Base-by-base conservation (phyloP, 2,888 invertebrate species). In the Chrysolina oricalcia region DNA sequence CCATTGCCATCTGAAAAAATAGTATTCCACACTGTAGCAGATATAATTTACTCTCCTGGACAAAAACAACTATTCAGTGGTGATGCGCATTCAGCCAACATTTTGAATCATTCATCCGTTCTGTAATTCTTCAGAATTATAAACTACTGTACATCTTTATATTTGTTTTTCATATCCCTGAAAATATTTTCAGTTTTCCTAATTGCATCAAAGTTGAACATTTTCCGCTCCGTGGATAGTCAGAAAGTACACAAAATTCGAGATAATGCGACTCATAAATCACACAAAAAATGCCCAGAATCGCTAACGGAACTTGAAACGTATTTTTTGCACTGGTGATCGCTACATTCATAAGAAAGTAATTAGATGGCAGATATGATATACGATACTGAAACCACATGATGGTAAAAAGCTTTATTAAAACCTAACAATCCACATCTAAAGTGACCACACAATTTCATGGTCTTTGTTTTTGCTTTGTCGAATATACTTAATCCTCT, bases 331-430 rank as follows among this genome's bases (percentile, higher is more conserved):
- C 27, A n/a, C 35, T 59, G 59, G 27, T 27, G 59, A 59, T 59
- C 59, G 59, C 59, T 27, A 27, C 17, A 59, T 59, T 59, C 27
- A 59, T 59, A 59, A 59, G 59, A 59, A 59, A 59, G 59, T 59
- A 59, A 59, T 59, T 59, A 59, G 59, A 59, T 27, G 59, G 59
- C 35, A 35, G 59, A 59, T 27, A 27, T 59, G 59, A 59, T 59
- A 59, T 59, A 59, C 27, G 59, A 59, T n/a, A n/a, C n/a, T 35
- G 59, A 59, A 35, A 59, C n/a, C n/a, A 27, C n/a, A 59, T 35
- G 59, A n/a, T 23, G 59, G 9, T 35, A 59, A 59, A 59, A 59
- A 59, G 59, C 59, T n/a, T 59, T 27, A 59, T 59, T 59, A 59
- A 59, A 59, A 15, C 59, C 4, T 17, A 23, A 35, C 17, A 13